Evolutionary conservation across 2,797 vertebrate species (phyloP).

Genomic region (Ctenopoma kingsleyae): DNA sequence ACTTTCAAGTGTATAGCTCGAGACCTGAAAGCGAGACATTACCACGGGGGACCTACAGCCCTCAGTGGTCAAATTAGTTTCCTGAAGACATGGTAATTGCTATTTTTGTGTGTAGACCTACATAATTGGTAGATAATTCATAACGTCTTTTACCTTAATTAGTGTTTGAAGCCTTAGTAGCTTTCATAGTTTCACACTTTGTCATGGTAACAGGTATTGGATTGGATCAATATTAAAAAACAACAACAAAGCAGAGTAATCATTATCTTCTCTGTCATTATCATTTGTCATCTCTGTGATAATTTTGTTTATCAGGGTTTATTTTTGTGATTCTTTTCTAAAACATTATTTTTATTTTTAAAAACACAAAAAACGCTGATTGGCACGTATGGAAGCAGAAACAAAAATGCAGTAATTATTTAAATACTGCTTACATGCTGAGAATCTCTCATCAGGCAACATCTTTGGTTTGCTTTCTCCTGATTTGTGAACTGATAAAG

Average conservation of each 20-base stretch:
- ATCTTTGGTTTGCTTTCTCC: slow-evolving; percentile 30
- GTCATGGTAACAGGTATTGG: too few species aligned
- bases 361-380: slow-evolving; percentile 26
- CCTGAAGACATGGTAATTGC: too few species aligned
- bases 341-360: slow-evolving; percentile 39
- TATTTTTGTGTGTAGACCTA: too few species aligned
- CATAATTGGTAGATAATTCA: too few species aligned
- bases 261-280: slow-evolving; percentile 25
- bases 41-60: background rate
- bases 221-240: too few species aligned
- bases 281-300: slow-evolving; percentile 19
- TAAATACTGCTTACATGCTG: slow-evolving; percentile 36
- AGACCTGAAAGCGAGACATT: background rate
- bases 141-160: too few species aligned
- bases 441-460: slow-evolving; percentile 20
- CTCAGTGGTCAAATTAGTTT: too few species aligned
- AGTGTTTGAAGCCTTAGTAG: too few species aligned
- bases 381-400: slow-evolving; percentile 29
- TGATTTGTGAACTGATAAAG: slow-evolving; percentile 30
- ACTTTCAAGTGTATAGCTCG: background rate
- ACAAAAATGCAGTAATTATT: slow-evolving; percentile 33
- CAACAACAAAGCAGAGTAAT: slow-evolving; percentile 15
- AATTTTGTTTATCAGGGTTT: slow-evolving; percentile 36
- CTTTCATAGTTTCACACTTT: too few species aligned
- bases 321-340: slow-evolving; percentile 45